Conservation (phyloP, 2,113 vertebrate species). For the Oryzias curvinotus region DNA sequence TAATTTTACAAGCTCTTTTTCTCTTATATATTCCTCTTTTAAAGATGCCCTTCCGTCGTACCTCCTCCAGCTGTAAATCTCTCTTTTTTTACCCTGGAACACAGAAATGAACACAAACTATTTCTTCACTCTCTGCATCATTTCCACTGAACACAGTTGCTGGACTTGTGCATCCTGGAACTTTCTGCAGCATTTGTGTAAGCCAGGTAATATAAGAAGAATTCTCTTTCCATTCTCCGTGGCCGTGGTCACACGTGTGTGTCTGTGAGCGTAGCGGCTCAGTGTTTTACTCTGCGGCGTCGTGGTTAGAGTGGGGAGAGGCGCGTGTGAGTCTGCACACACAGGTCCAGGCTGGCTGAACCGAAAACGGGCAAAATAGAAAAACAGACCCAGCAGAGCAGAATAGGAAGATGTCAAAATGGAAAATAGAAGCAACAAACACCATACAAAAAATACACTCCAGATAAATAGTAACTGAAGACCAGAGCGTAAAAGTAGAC, state of each 20-base stretch:
- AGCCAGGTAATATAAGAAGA: conserved; percentile 40
- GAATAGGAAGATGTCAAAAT: conserved; percentile 27
- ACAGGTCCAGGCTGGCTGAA: conserved; percentile 36
- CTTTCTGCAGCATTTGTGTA: conserved; percentile 25
- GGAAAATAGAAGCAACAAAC: conserved; percentile 11
- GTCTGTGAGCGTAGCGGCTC: conserved; percentile 34
- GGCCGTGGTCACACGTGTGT: conserved; percentile 18
- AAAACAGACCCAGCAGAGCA: conserved; percentile 55
- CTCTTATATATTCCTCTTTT: background rate
- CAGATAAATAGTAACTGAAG: too few species aligned
- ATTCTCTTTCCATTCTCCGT: conserved; percentile 47
- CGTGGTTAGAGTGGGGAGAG: conserved; percentile 27
- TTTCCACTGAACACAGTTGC: conserved; percentile 16
- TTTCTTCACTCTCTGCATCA: conserved; percentile 24
- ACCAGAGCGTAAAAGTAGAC: too few species aligned
- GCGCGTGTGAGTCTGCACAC: conserved; percentile 9
- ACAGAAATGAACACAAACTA: conserved; percentile 14
- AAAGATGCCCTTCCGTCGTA: background rate
- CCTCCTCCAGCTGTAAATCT: background rate
- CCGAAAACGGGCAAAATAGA: conserved; percentile 64
- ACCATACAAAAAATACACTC: background rate
- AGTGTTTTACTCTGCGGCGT: conserved; percentile 41
- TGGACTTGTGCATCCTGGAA: conserved; percentile 13
- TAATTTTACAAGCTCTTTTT: too few species aligned
- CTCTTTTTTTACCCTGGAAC: conserved; percentile 4